Conservation (phyloP, 1,140 invertebrate species). For the Caenorhabditis briggsae region DNA sequence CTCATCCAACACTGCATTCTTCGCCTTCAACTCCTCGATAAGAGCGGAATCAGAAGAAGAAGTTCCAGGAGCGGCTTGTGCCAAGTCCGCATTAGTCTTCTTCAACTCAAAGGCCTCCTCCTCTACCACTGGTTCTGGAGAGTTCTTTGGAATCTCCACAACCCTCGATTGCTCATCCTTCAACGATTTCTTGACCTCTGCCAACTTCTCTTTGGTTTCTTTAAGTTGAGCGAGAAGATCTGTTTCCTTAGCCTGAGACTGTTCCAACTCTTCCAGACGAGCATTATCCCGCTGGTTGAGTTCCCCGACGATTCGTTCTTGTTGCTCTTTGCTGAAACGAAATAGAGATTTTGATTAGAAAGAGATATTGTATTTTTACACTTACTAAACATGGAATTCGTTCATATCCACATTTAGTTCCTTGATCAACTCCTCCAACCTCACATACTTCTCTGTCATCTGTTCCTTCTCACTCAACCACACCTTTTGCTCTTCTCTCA, state of each 20-base stretch:
- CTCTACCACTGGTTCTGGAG: not conserved
- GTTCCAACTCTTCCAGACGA: not conserved
- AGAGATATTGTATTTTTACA: not conserved
- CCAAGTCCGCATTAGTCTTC: not conserved
- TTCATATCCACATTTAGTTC: conserved; percentile 17
- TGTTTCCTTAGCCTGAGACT: not conserved
- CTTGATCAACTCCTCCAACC: not conserved
- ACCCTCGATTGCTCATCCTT: not conserved
- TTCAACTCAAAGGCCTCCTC: conserved; percentile 33
- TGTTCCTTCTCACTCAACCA: not conserved
- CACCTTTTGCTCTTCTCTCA: not conserved
- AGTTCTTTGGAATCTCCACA: conserved; percentile 19
- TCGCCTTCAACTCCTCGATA: not conserved
- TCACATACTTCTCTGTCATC: not conserved
- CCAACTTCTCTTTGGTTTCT: not conserved
- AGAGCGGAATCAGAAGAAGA: not conserved
- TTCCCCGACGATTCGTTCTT: not conserved
- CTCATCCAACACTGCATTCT: not conserved
- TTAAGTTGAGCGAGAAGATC: not conserved
- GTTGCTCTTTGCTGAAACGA: conserved; percentile 12
- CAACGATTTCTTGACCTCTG: not conserved
- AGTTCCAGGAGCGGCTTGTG: conserved; percentile 22
- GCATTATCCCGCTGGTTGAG: not conserved
- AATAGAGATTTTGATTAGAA: not conserved
- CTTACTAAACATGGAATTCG: conserved; percentile 32